These are phyloP conservation scores for Labeo calbasu DNA, from an alignment of 2,797 vertebrate species.

Conservation along the genomic window DNA sequence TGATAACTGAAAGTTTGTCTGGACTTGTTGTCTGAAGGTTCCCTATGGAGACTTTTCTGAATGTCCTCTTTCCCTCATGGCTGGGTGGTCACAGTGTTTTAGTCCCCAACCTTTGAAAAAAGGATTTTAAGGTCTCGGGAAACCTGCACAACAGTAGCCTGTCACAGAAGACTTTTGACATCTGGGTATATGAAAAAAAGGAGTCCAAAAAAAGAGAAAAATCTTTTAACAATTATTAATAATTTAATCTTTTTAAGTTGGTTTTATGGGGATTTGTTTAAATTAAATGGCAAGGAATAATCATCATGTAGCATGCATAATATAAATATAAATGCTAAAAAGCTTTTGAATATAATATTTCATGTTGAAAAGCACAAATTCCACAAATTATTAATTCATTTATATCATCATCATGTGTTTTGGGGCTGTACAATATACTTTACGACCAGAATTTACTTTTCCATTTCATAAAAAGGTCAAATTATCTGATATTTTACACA, in stretches of 20 bases:
- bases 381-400: not conserved
- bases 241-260: not conserved
- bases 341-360: not conserved
- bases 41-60: constrained; percentile 34
- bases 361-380: not conserved
- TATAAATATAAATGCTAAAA: not conserved
- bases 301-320: not conserved
- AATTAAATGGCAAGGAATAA: not conserved
- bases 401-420: not conserved
- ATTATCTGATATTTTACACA: not conserved
- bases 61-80: constrained; percentile 21
- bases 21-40: constrained; percentile 16
- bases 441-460: not conserved
- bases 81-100: constrained; percentile 37
- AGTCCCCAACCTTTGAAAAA: constrained; percentile 23
- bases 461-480: not conserved
- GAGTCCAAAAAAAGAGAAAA: not conserved
- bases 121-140: not conserved
- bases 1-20: constrained; percentile 29
- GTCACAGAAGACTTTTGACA: constrained; percentile 25
- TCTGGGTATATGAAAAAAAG: not conserved
- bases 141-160: constrained; percentile 13
- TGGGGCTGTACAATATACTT: not conserved
- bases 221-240: not conserved
- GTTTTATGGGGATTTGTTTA: not conserved